Conservation (phyloP, 2,888 invertebrate genomes). For the Ennomos erosarius region DNA sequence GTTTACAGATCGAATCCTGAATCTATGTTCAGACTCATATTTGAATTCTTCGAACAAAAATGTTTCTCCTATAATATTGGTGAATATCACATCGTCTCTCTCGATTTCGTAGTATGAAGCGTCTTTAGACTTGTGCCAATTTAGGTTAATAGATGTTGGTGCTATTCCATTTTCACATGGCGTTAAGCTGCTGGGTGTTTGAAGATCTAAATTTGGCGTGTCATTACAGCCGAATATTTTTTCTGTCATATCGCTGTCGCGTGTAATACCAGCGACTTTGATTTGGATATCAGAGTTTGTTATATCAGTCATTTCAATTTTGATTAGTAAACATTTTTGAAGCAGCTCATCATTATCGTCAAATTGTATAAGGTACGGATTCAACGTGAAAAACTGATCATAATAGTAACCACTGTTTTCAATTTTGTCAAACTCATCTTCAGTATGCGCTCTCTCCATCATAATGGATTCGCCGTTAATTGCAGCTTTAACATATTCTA, state of each 20-base stretch:
- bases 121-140: conserved; percentile 55
- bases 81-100: conserved; percentile 64
- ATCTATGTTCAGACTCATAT: conserved; percentile 56
- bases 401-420: conserved; percentile 62
- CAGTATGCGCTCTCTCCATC: conserved; percentile 53
- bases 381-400: conserved; percentile 59
- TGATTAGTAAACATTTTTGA: conserved; percentile 66
- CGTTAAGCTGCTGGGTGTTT: conserved; percentile 52
- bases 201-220: conserved; percentile 41
- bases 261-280: conserved; percentile 62
- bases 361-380: conserved; percentile 60
- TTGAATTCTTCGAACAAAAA: conserved; percentile 61
- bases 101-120: conserved; percentile 69
- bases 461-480: conserved; percentile 58
- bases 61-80: conserved; percentile 53
- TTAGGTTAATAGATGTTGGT: conserved; percentile 55
- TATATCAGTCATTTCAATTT: conserved; percentile 63
- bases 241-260: conserved; percentile 43
- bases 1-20: conserved; percentile 64
- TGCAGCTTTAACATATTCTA: conserved; percentile 57
- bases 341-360: conserved; percentile 36
- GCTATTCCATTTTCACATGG: conserved; percentile 49
- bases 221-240: conserved; percentile 49
- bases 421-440: conserved; percentile 56
- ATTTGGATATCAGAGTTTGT: conserved; percentile 61